Evolutionary conservation across 2,797 vertebrate species (phyloP), one percentile per base, ranked within the genome.

Genomic region (Betta splendens): DNA sequence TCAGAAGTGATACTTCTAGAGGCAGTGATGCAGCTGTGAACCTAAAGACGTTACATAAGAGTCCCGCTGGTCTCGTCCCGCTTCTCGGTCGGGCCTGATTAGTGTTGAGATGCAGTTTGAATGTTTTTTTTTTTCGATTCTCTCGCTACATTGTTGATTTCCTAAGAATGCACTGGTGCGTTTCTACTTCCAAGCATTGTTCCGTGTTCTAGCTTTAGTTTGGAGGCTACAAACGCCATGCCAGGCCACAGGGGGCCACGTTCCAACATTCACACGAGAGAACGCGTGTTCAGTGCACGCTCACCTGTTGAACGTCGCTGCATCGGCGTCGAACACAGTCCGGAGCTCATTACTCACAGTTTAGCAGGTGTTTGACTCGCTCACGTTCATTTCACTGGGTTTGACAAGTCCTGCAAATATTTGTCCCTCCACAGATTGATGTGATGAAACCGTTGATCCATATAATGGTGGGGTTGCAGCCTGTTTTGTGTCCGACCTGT

Each of bases 171-270:
- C 69, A 59, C 32, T 69, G 26, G 18, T 60, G 16, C 69, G 39
- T 64, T 73, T 83, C 54, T 72, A 75, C 81, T 88, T 88, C 83
- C 85, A 87, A 87, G 80, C 82, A 86, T 89, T 89, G 84, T 88
- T 87, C 83, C 42, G 54, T 28, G 53, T 28, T 29, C 40, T 31
- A 28, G 56, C 52, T 55, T 64, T 39, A 16, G 47, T 54, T 64
- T 39, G 15, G 37, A 65, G 59, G 70, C 71, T 26, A 54, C 39
- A 69, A 55, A 65, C 54, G 46, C 28, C 26, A 58, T 67, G 63
- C 49, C 62, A 68, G 33, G 26, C 58, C 55, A 47, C 49, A 75
- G 44, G 40, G 79, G 59, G 25, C 40, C 72, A 22, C 35, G 33
- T 64, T 73, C 54, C 48, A 21, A 47, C 5, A 66, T 25, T 52